These are phyloP conservation scores for Rhyacophila brunnea DNA, from an alignment of 1,140 invertebrate species.

Conservation along the genomic window DNA sequence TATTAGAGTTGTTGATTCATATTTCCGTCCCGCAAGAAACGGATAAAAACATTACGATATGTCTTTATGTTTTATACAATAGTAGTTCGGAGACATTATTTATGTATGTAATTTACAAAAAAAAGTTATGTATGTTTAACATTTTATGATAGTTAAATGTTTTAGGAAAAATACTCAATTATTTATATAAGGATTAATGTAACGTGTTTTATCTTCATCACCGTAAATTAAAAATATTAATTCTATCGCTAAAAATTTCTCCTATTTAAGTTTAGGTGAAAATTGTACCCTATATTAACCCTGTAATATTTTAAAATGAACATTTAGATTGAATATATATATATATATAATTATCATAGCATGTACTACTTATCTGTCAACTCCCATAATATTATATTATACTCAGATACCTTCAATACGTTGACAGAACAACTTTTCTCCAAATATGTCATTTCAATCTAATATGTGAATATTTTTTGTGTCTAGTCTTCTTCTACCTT, in stretches of 20 bases:
- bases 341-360: no score
- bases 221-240: not conserved
- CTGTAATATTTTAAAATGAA: no score
- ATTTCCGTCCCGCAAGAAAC: slow-evolving; percentile 30
- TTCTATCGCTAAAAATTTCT: not conserved
- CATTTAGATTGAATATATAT: no score
- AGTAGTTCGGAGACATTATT: slow-evolving; percentile 26
- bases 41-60: slow-evolving; percentile 12
- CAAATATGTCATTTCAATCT: no score
- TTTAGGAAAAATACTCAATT: slow-evolving; percentile 30
- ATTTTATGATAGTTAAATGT: slow-evolving; percentile 30
- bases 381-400: no score
- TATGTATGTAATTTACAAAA: slow-evolving; percentile 30
- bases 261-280: not conserved
- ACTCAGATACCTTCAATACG: no score
- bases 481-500: no score
- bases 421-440: no score
- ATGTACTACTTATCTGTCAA: no score
- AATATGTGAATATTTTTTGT: no score
- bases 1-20: slow-evolving; percentile 25
- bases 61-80: slow-evolving; percentile 21
- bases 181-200: slow-evolving; percentile 8
- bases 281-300: no score
- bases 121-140: slow-evolving; percentile 18
- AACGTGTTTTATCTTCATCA: not conserved